A percentile compares a stretch with the other conserved stretches of the same genome.
These are phyloP conservation scores for Pseudochirops cupreus DNA, from an alignment of 2,797 vertebrate species.

Conservation along the genomic window DNA sequence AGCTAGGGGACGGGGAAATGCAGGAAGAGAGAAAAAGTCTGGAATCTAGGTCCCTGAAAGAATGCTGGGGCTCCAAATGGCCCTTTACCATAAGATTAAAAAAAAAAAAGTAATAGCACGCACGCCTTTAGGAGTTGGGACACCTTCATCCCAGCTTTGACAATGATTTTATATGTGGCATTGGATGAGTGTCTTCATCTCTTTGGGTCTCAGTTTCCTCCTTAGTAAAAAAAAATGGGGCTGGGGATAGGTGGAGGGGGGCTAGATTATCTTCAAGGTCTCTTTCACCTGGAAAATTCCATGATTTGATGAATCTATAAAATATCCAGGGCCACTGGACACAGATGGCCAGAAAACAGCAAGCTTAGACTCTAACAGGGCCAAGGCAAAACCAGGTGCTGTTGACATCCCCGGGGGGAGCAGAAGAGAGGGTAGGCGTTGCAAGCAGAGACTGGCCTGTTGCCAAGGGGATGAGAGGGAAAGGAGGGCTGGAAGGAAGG, in stretches of 20 bases:
- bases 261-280: background rate
- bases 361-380: constrained; percentile 29
- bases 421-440: fast-evolving
- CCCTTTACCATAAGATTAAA: constrained; percentile 10
- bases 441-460: constrained; percentile 28
- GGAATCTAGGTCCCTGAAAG: background rate
- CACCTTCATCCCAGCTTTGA: background rate
- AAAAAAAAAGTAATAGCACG: background rate
- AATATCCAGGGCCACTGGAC: constrained; percentile 13
- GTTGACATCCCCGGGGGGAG: background rate
- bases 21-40: background rate
- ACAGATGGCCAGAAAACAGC: constrained; percentile 41
- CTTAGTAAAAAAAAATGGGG: background rate
- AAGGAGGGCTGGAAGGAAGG: constrained; percentile 27
- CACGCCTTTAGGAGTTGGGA: background rate
- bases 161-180: background rate
- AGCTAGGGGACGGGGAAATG: background rate
- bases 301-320: background rate
- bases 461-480: background rate
- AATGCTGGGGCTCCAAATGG: background rate
- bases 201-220: background rate
- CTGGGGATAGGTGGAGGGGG: too few species aligned
- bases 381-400: constrained; percentile 57
- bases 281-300: background rate
- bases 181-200: background rate